A percentile compares a stretch with the other conserved stretches of the same genome.
Conservation (phyloP, 1,140 invertebrate species). For the Hylaeus volcanicus region DNA sequence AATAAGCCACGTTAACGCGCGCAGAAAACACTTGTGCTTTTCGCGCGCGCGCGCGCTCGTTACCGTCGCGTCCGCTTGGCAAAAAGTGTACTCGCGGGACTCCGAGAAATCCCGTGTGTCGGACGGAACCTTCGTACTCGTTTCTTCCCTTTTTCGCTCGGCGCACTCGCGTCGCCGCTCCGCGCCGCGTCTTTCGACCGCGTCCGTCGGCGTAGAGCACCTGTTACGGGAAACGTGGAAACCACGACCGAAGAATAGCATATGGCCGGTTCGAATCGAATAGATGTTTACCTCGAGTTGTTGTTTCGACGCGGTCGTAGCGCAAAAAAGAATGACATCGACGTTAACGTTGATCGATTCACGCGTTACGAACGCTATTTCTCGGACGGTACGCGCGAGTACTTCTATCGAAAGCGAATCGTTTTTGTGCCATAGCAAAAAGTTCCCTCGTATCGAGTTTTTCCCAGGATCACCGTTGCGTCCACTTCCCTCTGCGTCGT, state of each 20-base stretch:
- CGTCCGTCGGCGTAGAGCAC: background rate
- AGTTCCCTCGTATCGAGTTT: too few relatives aligned
- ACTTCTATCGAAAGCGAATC: background rate
- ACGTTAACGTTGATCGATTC: background rate
- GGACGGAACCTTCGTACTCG: background rate
- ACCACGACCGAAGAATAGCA: background rate
- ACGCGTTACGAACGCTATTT: background rate
- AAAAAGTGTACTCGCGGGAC: background rate
- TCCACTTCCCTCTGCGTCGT: background rate
- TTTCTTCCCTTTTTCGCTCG: background rate
- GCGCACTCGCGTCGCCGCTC: too few relatives aligned
- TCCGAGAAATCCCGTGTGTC: background rate
- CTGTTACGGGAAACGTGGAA: background rate
- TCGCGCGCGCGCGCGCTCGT: constrained; percentile 11
- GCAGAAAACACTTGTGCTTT: constrained; percentile 61
- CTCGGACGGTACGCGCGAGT: too few relatives aligned
- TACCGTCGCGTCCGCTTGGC: background rate
- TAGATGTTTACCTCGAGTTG: background rate
- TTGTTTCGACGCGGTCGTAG: background rate
- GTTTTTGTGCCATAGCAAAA: background rate
- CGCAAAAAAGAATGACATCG: background rate
- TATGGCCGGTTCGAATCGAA: constrained; percentile 1
- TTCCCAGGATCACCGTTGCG: too few relatives aligned
- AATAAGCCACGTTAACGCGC: constrained; percentile 28
- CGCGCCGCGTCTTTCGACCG: background rate